Evolutionary conservation across 2,888 invertebrate species (phyloP), one percentile per base, ranked within the genome.

Genomic region (Caenorhabditis panamensis): DNA sequence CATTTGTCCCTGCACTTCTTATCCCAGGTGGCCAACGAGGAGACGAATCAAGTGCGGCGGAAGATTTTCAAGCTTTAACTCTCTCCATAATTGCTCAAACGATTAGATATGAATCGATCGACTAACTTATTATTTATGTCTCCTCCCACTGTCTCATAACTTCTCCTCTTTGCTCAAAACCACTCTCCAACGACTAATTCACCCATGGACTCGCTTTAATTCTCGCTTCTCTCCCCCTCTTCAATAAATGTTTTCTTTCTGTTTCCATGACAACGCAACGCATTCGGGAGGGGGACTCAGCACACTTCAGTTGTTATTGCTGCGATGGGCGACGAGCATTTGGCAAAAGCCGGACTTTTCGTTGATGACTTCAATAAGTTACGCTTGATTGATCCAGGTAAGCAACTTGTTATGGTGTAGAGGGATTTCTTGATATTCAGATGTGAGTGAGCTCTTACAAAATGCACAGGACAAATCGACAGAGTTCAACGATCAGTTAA

Each of bases 351-450:
- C 0, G 80, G 80, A 0, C 75, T 80, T 9, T 80, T 66, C 28
- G 75, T 80, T 2, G 80, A 80, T 22, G 80, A 80, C 59, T 80
- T 69, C 63, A 80, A 80, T 20, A 61, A 51, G 8, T 37, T 80
- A 1, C 63, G 80, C 18, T 49, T 80, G 18, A 37, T 75, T 16
- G 69, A 80, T 66, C 80, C 80, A 26, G 79, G 79, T 78, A 66
- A 61, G 8, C 3, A 13, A 47, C 3, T n/a, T 31, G 16, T n/a
- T 3, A 31, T 22, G 18, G 44, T 56, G 2, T 5, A 9, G 16
- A 9, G 31, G 5, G 18, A 18, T 31, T 11, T n/a, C n/a, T n/a
- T 6, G 9, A 18, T 11, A 0, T 72, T 28, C 56, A 79, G 80
- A 80, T 54, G 75, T 71, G 9, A 68, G 69, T 6, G 80, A 80